Percentiles rank a stretch among this genome's conserved stretches.
phyloP scores from a whole-genome alignment of 1,140 invertebrate genomes.

The Meloidogyne chitwoodi region DNA sequence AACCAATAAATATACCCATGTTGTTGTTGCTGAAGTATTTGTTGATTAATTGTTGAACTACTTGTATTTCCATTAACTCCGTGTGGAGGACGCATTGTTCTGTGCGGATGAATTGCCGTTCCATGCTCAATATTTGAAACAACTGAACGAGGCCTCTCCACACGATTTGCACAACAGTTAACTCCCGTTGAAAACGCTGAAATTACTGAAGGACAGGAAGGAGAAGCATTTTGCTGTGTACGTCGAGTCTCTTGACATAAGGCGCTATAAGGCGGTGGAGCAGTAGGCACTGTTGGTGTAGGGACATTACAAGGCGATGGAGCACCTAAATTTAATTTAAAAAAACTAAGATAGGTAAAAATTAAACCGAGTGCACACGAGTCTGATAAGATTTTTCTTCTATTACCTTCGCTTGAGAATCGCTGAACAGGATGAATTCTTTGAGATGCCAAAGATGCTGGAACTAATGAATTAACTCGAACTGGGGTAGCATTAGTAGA shows the following conservation, averaged over 20 bases:
- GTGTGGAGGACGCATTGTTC: not conserved
- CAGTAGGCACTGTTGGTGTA: not conserved
- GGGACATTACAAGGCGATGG: not conserved
- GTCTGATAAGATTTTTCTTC: not conserved
- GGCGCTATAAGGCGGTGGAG: conserved; percentile 7
- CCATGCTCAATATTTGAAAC: conserved; percentile 41
- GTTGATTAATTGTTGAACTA: conserved; percentile 4
- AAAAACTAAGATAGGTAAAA: not conserved
- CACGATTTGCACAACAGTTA: not conserved
- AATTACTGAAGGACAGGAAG: conserved; percentile 1
- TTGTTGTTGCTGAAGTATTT: conserved; percentile 1
- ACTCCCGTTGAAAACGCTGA: not conserved
- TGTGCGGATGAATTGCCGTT: not conserved
- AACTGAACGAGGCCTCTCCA: conserved; percentile 37
- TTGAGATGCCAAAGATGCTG: conserved; percentile 20
- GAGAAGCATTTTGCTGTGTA: conserved; percentile 6
- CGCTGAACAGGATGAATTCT: conserved; percentile 44
- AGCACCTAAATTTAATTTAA: conserved; percentile 4
- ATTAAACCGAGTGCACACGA: not conserved
- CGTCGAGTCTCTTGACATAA: conserved; percentile 1
- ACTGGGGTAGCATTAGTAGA: not conserved
- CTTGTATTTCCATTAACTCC: not conserved
- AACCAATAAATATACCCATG: not conserved
- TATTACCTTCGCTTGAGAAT: conserved; percentile 46
- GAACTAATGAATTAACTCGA: conserved; percentile 24